Evolutionary conservation across 2,113 vertebrate species (phyloP).

Genomic region (Gallinago undulata): DNA sequence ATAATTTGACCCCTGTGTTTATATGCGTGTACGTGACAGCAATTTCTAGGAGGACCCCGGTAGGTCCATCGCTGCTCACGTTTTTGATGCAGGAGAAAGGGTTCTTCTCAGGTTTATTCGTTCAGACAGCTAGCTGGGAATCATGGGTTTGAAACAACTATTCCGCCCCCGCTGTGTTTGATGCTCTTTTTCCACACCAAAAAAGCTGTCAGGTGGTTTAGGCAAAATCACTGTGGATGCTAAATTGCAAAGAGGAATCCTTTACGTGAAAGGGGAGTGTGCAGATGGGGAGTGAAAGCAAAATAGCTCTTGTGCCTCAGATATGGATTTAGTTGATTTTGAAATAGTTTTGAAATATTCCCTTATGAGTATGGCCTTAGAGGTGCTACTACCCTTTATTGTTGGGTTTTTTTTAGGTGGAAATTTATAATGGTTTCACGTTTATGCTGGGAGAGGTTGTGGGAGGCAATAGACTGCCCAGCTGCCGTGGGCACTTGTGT

Average conservation of each 20-base stretch:
- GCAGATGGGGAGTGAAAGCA: not conserved
- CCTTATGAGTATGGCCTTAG: not conserved
- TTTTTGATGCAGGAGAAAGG: not conserved
- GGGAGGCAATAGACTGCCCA: not conserved
- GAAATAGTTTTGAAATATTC: not conserved
- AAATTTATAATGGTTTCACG: not conserved
- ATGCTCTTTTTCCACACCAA: not conserved
- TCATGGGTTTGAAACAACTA: not conserved
- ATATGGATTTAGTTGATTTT: not conserved
- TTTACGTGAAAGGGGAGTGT: not conserved
- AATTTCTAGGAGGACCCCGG: not conserved
- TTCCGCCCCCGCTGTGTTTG: accelerated
- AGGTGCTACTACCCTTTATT: not conserved
- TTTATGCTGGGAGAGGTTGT: not conserved
- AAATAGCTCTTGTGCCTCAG: not conserved
- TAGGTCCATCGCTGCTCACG: not conserved
- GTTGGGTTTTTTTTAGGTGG: not conserved
- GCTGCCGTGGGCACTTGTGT: not conserved
- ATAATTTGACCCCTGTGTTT: slow-evolving; percentile 31
- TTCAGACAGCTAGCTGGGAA: not conserved
- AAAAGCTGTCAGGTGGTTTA: not conserved
- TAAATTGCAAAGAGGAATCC: not conserved
- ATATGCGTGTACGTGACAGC: not conserved
- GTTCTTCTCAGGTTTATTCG: not conserved
- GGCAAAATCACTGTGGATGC: not conserved